phyloP scores from a whole-genome alignment of 2,113 vertebrate species.

The Cynocephalus volans region DNA sequence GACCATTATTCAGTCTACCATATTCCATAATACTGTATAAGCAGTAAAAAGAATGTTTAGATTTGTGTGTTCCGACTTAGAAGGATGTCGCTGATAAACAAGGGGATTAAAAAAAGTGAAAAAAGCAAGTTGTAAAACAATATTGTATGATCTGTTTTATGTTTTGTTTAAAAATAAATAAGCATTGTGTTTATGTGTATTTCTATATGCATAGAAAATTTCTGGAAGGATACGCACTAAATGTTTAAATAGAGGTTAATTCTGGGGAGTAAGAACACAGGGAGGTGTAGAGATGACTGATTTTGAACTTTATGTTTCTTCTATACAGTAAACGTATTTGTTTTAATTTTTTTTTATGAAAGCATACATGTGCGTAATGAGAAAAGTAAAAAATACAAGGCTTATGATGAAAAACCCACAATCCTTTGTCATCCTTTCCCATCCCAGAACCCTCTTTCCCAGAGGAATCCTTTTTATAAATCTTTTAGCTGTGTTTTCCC shows the following conservation, averaged over 20 bases:
- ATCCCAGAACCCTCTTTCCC: neutral
- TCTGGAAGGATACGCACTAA: neutral
- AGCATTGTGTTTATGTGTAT: neutral
- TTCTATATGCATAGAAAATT: neutral
- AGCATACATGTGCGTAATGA: neutral
- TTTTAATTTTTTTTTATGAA: constrained; percentile 30
- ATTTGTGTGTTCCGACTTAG: neutral
- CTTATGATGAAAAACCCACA: neutral
- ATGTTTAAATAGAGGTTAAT: neutral
- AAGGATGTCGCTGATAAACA: neutral
- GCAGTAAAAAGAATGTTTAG: neutral
- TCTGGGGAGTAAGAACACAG: neutral
- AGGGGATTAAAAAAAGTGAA: neutral
- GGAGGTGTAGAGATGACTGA: neutral
- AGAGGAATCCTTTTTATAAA: neutral
- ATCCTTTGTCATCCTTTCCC: neutral
- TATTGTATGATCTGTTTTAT: neutral
- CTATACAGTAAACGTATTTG: neutral
- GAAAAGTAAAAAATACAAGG: constrained; percentile 23
- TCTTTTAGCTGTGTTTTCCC: neutral
- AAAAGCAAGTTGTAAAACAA: neutral
- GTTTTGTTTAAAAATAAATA: neutral
- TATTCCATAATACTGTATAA: neutral
- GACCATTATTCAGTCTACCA: neutral
- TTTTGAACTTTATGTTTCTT: neutral